phyloP scores from a whole-genome alignment of 2,113 vertebrate genomes.

The Callocephalon fimbriatum region DNA sequence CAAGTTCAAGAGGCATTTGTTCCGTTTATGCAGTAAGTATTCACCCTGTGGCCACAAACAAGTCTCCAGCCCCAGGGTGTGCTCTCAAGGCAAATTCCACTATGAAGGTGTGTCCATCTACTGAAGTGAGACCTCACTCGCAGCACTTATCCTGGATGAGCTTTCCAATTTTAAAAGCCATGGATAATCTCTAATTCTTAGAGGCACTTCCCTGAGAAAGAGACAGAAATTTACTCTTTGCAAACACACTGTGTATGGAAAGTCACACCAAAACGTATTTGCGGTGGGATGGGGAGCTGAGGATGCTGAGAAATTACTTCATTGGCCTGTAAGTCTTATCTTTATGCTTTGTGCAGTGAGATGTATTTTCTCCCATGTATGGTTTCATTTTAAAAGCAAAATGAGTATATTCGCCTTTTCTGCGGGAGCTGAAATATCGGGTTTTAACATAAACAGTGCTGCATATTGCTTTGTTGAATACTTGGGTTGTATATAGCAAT shows the following conservation, averaged over 20 bases:
- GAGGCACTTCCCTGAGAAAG: not conserved
- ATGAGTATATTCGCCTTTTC: not conserved
- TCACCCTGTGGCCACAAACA: not conserved
- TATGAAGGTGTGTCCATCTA: constrained; percentile 71
- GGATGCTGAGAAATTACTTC: not conserved
- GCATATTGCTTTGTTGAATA: not conserved
- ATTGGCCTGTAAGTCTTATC: not conserved
- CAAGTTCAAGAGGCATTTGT: constrained; percentile 90
- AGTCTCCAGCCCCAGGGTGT: not conserved
- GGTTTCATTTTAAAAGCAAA: not conserved
- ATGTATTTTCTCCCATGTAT: not conserved
- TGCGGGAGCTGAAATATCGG: not conserved
- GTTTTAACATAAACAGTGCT: not conserved
- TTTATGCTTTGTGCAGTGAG: not conserved
- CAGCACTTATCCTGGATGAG: not conserved
- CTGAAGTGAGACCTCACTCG: not conserved
- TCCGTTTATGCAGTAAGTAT: constrained; percentile 63
- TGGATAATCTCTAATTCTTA: not conserved
- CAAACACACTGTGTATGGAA: not conserved
- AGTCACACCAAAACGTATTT: not conserved
- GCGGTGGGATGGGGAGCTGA: not conserved
- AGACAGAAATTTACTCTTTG: not conserved
- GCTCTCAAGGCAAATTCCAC: constrained; percentile 1
- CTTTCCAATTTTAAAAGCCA: not conserved
- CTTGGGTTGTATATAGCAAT: not conserved